Conservation (phyloP, 2,113 vertebrate species). For the Callospermophilus lateralis region DNA sequence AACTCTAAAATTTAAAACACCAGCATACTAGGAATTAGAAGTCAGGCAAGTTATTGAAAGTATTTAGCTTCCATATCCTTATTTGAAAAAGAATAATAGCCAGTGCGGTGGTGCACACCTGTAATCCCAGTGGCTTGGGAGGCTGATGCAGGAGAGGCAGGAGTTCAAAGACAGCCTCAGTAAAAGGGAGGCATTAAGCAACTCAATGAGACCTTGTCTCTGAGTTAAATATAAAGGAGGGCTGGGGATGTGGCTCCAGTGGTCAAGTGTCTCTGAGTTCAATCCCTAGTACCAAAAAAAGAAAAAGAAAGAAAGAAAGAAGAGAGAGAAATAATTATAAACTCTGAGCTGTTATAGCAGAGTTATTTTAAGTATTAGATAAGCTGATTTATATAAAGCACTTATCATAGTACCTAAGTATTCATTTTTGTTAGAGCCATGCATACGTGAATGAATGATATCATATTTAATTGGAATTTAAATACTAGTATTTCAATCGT, state of each 20-base stretch:
- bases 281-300: too few species aligned
- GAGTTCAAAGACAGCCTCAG: too few species aligned
- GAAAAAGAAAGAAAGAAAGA: too few species aligned
- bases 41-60: neutral
- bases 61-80: neutral
- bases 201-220: too few species aligned
- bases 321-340: neutral
- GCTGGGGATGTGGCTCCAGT: too few species aligned
- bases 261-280: too few species aligned
- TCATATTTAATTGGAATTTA: neutral
- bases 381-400: neutral
- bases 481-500: neutral
- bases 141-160: too few species aligned
- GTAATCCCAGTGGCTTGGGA: too few species aligned
- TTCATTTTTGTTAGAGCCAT: neutral
- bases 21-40: neutral
- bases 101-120: too few species aligned
- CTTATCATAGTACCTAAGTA: constrained; percentile 16
- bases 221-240: too few species aligned
- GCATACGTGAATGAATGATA: neutral
- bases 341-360: neutral
- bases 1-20: neutral
- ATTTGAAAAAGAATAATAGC: too few species aligned
- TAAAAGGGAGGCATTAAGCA: too few species aligned
- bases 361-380: constrained; percentile 31